These are phyloP conservation scores for Python bivittatus DNA, from an alignment of 2,113 vertebrate species.

Conservation along the genomic window DNA sequence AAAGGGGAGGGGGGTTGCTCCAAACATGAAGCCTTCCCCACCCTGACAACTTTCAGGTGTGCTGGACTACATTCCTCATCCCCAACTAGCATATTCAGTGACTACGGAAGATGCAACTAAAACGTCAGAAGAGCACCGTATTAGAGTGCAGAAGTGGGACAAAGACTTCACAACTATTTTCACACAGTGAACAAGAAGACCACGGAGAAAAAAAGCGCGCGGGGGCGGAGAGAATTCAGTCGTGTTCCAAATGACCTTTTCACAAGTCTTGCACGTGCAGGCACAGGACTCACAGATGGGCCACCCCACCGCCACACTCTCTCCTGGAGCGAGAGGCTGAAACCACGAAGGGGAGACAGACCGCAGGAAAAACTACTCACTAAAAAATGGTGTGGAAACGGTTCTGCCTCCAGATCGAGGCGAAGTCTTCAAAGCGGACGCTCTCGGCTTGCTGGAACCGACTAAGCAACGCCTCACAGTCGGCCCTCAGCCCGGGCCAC, in stretches of 20 bases:
- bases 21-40: neutral
- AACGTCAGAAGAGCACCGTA: neutral
- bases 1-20: neutral
- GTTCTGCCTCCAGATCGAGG: slow-evolving; percentile 82
- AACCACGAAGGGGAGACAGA: neutral
- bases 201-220: neutral
- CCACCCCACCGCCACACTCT: neutral
- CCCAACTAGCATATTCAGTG: neutral
- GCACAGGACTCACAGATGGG: neutral
- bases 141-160: neutral
- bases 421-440: slow-evolving; percentile 87
- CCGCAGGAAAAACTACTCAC: slow-evolving; percentile 68
- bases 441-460: slow-evolving; percentile 82
- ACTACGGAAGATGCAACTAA: neutral
- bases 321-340: neutral
- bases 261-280: neutral
- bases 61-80: neutral
- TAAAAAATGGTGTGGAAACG: slow-evolving; percentile 85
- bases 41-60: neutral
- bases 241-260: neutral
- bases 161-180: neutral
- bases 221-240: neutral
- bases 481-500: slow-evolving; percentile 68
- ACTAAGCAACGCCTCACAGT: slow-evolving; percentile 84
- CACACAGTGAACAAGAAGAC: no score